Evolutionary conservation across 2,888 invertebrate genomes (phyloP), one percentile per base, ranked within the genome.

Genomic region (Leucania comma): DNA sequence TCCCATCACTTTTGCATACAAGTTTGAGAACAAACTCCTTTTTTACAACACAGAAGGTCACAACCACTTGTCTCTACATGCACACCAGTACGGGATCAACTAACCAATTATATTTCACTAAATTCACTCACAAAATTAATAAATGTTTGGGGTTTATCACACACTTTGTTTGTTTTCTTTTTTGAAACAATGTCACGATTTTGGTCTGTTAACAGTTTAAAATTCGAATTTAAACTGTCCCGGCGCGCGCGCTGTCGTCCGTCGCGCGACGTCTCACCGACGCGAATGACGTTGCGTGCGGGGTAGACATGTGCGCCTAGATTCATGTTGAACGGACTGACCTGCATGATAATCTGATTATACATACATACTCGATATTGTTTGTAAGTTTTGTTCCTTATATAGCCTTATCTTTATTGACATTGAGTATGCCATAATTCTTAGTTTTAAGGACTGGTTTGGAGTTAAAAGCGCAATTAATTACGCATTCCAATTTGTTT

Each of bases 321-420:
- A 81, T 91, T 92, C 92, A 90, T 77, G 85, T 81, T 82, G 88
- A 78, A 91, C 90, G 82, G 85, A 90, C 86, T 92, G 92, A 93
- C 93, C 92, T 92, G 93, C 90, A 90, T 90, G 90, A 90, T 94
- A 94, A 95, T 95, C 94, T 92, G 93, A 94, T 94, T 94, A 94
- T 84, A 86, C 82, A 94, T 83, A 86, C 82, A 87, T 83, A 88
- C 84, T 89, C 88, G 89, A 86, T 89, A 90, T 84, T 89, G 89
- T 91, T 89, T 84, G 87, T 86, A 74, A 84, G 83, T 89, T 90
- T 89, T 89, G 89, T 87, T 90, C 90, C 87, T 87, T 87, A 84
- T 88, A 82, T 83, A 84, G 75, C 71, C 65, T 78, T 81, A 81
- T 83, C 77, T 75, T 80, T 72, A 63, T 75, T 83, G 69, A 78